Conservation (phyloP, 1,140 invertebrate species). For the Pseudachorutes palmiensis region DNA sequence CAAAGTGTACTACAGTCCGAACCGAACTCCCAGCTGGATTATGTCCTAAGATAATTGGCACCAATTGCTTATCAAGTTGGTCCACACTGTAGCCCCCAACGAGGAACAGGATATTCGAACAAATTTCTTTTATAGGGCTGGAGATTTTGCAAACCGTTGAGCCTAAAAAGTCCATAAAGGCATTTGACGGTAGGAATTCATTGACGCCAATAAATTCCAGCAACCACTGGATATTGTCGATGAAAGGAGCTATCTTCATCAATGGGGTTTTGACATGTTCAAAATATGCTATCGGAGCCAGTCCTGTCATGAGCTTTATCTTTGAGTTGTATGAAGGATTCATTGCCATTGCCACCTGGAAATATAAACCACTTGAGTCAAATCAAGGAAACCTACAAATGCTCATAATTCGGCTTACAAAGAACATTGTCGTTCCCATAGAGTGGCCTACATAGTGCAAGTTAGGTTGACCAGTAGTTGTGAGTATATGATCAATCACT, state of each 20-base stretch:
- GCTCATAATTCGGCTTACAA: no score
- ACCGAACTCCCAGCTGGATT: conserved; percentile 69
- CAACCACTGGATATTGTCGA: background rate
- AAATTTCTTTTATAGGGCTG: conserved; percentile 45
- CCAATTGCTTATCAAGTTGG: conserved; percentile 51
- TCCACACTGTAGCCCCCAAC: conserved; percentile 49
- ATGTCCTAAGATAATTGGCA: conserved; percentile 50
- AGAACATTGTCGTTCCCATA: conserved; percentile 53
- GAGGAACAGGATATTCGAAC: conserved; percentile 51
- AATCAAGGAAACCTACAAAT: no score
- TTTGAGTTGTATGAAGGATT: conserved; percentile 51
- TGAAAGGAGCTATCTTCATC: conserved; percentile 1
- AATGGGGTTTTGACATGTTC: conserved; percentile 4
- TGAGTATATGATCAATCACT: conserved; percentile 48
- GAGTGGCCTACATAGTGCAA: conserved; percentile 63
- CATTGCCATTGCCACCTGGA: conserved; percentile 43
- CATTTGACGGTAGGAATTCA: conserved; percentile 51
- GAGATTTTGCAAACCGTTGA: conserved; percentile 45
- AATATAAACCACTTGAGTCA: background rate
- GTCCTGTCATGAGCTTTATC: conserved; percentile 47
- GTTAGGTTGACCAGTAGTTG: conserved; percentile 49
- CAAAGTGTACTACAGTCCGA: conserved; percentile 67
- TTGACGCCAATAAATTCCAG: conserved; percentile 41
- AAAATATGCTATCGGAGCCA: conserved; percentile 56
- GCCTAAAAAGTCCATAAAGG: conserved; percentile 46